A percentile compares a stretch with the other conserved stretches of the same genome.
These are phyloP conservation scores for Montipora capitata DNA, from an alignment of 92 coral and sea anemone genomes.

Conservation along the genomic window DNA sequence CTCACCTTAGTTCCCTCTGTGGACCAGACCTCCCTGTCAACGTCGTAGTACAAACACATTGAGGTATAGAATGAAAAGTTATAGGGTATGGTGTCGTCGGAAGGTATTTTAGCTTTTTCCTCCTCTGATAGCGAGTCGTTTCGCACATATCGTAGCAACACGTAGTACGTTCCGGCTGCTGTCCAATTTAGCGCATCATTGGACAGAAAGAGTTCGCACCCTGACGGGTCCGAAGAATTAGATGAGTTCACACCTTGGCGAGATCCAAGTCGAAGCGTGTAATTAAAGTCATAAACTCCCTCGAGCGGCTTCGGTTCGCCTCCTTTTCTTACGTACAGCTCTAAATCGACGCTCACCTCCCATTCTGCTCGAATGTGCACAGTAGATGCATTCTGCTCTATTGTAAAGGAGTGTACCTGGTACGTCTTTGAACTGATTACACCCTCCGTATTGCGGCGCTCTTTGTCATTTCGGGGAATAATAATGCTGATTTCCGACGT, in stretches of 20 bases:
- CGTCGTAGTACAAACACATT: conserved; percentile 76
- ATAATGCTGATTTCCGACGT: conserved; percentile 29
- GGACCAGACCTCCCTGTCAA: conserved; percentile 58
- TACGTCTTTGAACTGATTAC: not conserved
- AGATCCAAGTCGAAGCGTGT: conserved; percentile 45
- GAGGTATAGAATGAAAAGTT: conserved; percentile 49
- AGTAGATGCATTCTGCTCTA: conserved; percentile 63
- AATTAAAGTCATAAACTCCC: conserved; percentile 56
- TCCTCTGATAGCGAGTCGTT: conserved; percentile 25
- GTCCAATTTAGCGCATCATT: conserved; percentile 68
- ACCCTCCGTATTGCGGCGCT: not conserved
- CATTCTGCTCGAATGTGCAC: conserved; percentile 59
- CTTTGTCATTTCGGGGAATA: not conserved
- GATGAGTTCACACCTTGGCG: not conserved
- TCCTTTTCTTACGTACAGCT: conserved; percentile 72
- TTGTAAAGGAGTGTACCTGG: conserved; percentile 19
- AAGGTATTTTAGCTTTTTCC: not conserved
- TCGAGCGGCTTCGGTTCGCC: conserved; percentile 50
- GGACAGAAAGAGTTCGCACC: not conserved
- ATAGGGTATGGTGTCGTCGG: conserved; percentile 28
- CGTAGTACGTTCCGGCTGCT: conserved; percentile 77
- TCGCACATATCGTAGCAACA: conserved; percentile 36
- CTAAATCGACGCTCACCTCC: conserved; percentile 25
- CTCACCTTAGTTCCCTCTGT: conserved; percentile 83
- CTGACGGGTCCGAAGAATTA: not conserved